Evolutionary conservation across 2,113 vertebrate species (phyloP).

Genomic region (Nestor notabilis): DNA sequence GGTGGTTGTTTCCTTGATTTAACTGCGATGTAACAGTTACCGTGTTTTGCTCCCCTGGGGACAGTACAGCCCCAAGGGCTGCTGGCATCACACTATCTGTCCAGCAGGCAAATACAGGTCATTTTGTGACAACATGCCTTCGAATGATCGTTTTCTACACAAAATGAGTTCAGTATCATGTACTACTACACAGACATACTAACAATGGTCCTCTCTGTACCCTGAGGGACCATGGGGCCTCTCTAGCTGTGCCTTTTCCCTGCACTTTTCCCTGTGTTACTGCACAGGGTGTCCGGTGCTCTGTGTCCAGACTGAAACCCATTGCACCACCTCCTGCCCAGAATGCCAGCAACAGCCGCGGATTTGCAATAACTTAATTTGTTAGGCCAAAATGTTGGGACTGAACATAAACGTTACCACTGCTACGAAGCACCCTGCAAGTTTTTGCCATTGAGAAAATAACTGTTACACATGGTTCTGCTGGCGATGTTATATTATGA

Average conservation of each 20-base stretch:
- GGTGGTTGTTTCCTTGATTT: neutral
- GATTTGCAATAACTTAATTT: neutral
- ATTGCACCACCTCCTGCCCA: neutral
- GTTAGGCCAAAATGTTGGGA: neutral
- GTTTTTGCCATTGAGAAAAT: neutral
- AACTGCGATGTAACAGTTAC: neutral
- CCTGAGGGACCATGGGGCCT: neutral
- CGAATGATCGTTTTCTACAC: neutral
- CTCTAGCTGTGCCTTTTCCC: rapidly evolving
- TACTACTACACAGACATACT: neutral
- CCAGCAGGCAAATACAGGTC: neutral
- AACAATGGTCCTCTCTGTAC: neutral
- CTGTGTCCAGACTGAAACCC: neutral
- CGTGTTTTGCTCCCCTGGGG: neutral
- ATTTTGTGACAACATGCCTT: neutral
- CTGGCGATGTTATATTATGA: neutral
- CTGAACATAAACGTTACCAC: rapidly evolving
- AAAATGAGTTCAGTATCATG: neutral
- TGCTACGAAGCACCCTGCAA: neutral
- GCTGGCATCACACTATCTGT: neutral
- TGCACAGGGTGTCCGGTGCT: neutral
- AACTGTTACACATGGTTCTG: neutral
- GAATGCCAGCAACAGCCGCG: rapidly evolving
- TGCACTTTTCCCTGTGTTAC: neutral
- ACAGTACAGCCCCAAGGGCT: neutral